Conservation (phyloP, 2,113 vertebrate species). For the Dasyprocta punctata region DNA sequence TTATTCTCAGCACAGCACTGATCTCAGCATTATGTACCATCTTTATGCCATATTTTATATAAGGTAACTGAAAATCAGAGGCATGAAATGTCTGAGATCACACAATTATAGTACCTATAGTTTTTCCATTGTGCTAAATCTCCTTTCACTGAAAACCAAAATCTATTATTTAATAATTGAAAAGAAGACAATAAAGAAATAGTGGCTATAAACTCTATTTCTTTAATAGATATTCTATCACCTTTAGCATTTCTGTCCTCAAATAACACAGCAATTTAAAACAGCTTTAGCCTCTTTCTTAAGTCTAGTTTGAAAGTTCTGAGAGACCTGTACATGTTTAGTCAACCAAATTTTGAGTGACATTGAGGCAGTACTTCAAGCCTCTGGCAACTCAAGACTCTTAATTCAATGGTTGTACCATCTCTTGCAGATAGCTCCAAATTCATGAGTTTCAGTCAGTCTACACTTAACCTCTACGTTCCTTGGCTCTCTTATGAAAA, state of each 20-base stretch:
- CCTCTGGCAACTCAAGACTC: neutral
- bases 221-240: slow-evolving; percentile 24
- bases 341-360: slow-evolving; percentile 11
- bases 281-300: slow-evolving; percentile 16
- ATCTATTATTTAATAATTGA: neutral
- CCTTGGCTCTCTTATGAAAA: slow-evolving; percentile 62
- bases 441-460: slow-evolving; percentile 19
- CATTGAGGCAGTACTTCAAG: neutral
- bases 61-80: neutral
- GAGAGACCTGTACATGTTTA: neutral
- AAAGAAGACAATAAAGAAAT: slow-evolving; percentile 34
- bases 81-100: neutral
- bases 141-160: neutral
- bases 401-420: neutral
- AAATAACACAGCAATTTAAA: slow-evolving; percentile 49
- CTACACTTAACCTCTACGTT: slow-evolving; percentile 29
- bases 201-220: neutral
- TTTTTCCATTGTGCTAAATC: neutral
- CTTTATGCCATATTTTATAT: neutral
- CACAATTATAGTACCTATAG: neutral
- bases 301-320: neutral
- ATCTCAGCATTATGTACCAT: neutral
- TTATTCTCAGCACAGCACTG: neutral
- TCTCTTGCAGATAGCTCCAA: neutral
- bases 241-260: neutral